These are phyloP conservation scores for Neodon shergylaensis DNA, from an alignment of 2,113 vertebrate species.

Conservation along the genomic window DNA sequence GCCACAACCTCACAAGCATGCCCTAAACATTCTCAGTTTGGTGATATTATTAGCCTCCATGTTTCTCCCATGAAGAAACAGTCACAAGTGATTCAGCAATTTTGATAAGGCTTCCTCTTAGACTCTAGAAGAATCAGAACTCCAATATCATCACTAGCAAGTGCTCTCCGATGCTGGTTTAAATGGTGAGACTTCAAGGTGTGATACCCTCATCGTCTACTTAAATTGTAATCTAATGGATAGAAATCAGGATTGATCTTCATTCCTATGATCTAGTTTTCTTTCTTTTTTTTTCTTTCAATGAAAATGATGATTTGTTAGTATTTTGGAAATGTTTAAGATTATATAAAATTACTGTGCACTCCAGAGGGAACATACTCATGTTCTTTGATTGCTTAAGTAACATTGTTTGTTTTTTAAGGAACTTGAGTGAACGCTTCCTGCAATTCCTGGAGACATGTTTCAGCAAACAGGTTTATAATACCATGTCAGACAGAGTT, in stretches of 20 bases:
- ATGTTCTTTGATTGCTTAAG: not conserved
- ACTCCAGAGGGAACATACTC: not conserved
- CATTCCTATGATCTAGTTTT: not conserved
- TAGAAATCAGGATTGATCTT: not conserved
- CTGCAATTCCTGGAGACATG: not conserved
- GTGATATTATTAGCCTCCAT: not conserved
- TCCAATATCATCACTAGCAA: not conserved
- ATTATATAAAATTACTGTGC: not conserved
- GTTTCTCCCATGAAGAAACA: not conserved
- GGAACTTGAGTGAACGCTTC: not conserved
- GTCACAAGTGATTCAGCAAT: not conserved
- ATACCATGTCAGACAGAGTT: not conserved
- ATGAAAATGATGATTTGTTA: slow-evolving; percentile 17
- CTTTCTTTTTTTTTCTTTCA: slow-evolving; percentile 36
- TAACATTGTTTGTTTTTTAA: slow-evolving; percentile 1
- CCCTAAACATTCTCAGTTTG: not conserved
- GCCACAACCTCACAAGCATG: not conserved
- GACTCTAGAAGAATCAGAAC: not conserved
- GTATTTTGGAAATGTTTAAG: not conserved
- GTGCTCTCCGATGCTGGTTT: not conserved
- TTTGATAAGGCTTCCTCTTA: not conserved
- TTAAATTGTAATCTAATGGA: not conserved
- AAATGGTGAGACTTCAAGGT: not conserved
- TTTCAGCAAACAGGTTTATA: not conserved
- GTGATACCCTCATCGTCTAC: not conserved